phyloP scores from a whole-genome alignment of 1,140 invertebrate species.

The Neodiprion pinetum region DNA sequence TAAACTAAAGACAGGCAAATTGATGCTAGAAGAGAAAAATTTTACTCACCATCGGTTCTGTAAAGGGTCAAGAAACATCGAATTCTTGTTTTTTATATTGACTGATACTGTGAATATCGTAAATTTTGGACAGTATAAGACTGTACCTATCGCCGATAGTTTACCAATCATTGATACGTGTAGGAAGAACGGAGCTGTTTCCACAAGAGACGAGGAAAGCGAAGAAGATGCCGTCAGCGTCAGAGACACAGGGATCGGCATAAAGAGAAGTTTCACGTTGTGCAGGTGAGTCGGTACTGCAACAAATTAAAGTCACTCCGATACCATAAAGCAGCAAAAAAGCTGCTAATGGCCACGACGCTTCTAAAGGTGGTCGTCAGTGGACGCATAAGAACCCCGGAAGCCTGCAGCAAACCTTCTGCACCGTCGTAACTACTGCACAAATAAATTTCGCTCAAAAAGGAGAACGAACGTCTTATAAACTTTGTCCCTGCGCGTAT shows the following conservation, averaged over 20 bases:
- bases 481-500: background rate
- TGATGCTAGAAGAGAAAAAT: background rate
- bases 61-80: background rate
- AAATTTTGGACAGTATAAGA: background rate
- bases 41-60: slow-evolving; percentile 9
- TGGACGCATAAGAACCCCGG: background rate
- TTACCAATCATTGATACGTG: slow-evolving; percentile 8
- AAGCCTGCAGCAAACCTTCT: background rate
- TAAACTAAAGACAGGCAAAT: background rate
- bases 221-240: slow-evolving; percentile 47
- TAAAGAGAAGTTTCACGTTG: slow-evolving; percentile 45
- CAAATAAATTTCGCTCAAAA: background rate
- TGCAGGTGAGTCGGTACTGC: slow-evolving; percentile 42
- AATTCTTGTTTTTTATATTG: slow-evolving; percentile 16
- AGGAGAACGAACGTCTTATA: background rate
- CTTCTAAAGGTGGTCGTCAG: background rate
- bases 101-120: slow-evolving; percentile 13
- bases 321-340: background rate
- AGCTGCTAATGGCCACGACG: slow-evolving; percentile 3
- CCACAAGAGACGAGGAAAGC: slow-evolving; percentile 44
- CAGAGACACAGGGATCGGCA: slow-evolving; percentile 40
- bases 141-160: slow-evolving; percentile 34
- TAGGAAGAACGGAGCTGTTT: slow-evolving; percentile 53
- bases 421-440: background rate
- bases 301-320: too few relatives aligned